phyloP scores from a whole-genome alignment of 2,113 vertebrate genomes.

The Trachemys scripta region DNA sequence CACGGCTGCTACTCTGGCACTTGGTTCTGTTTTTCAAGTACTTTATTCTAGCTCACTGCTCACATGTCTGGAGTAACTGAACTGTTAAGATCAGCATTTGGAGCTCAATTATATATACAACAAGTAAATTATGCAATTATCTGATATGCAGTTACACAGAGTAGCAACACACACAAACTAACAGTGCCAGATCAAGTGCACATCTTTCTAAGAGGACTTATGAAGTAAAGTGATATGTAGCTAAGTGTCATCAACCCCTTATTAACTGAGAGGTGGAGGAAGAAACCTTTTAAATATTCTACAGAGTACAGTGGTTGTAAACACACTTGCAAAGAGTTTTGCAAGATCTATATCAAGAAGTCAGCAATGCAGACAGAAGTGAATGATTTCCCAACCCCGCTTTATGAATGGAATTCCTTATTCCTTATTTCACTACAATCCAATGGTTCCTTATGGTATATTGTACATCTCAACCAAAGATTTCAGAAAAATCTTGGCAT shows the following conservation, averaged over 20 bases:
- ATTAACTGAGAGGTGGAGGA: slow-evolving; percentile 50
- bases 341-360: slow-evolving; percentile 22
- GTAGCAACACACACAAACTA: slow-evolving; percentile 51
- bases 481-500: not conserved
- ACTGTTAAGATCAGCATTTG: slow-evolving; percentile 22
- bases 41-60: not conserved
- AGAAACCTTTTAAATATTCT: slow-evolving; percentile 48
- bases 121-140: slow-evolving; percentile 60
- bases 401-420: slow-evolving; percentile 21
- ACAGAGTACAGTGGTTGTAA: slow-evolving; percentile 39
- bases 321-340: slow-evolving; percentile 62
- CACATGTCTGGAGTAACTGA: slow-evolving; percentile 14
- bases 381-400: not conserved
- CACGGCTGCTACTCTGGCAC: not conserved
- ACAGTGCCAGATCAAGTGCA: slow-evolving; percentile 61
- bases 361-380: slow-evolving; percentile 55
- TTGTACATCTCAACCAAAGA: not conserved
- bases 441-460: not conserved
- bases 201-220: slow-evolving; percentile 56
- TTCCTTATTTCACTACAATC: not conserved
- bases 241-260: slow-evolving; percentile 52
- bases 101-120: not conserved
- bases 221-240: slow-evolving; percentile 53
- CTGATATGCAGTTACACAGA: slow-evolving; percentile 54
- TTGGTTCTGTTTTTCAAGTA: slow-evolving; percentile 27